Base-by-base conservation (phyloP, 2,888 invertebrate genomes). In the Agrotis ipsilon region DNA sequence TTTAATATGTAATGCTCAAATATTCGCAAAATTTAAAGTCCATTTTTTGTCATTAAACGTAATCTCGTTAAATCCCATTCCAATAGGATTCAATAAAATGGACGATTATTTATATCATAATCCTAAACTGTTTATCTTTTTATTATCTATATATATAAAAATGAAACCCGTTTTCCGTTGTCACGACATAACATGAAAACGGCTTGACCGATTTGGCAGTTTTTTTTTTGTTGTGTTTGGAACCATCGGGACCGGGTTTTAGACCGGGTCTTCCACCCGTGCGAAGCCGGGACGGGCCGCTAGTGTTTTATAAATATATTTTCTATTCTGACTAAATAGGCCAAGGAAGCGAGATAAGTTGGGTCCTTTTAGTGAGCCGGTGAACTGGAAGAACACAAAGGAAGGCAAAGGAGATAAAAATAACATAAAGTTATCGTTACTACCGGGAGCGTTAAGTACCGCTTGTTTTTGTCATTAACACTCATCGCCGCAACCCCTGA, bases 401-500 rank as follows among this genome's bases (percentile, higher is more conserved):
- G 11, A 39, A 39, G 11, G 39, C 13, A 39, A 32, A 57, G 9
- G 16, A 52, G 51, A 61, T 75, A 52, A 69, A 76, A 62, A 63
- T 76, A 59, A 18, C 21, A 21, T 39, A 39, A 39, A 39, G 39
- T 39, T 39, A 39, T 48, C 11, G 6, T 48, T 11, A n/a, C 19
- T 11, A 1, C 27, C 4, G 2, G 27, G 58, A 46, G 13, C 43
- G 27, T 18, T 46, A 48, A 64, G 46, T 4, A 48, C 1, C 46
- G n/a, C 57, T 70, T 75, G 83, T 52, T 61, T 62, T 70, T 63
- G 45, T 63, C 74, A 69, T 73, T 62, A 73, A 48, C 68, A 68
- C 61, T 59, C 55, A 62, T 52, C 14, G 27, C 45, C n/a, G 2
- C 11, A 18, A 69, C 61, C 62, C 27, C 52, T 49, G 24, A 63